A percentile compares a stretch with the other conserved stretches of the same genome.
Conservation (phyloP, 2,113 vertebrate species). For the Meleagris gallopavo region DNA sequence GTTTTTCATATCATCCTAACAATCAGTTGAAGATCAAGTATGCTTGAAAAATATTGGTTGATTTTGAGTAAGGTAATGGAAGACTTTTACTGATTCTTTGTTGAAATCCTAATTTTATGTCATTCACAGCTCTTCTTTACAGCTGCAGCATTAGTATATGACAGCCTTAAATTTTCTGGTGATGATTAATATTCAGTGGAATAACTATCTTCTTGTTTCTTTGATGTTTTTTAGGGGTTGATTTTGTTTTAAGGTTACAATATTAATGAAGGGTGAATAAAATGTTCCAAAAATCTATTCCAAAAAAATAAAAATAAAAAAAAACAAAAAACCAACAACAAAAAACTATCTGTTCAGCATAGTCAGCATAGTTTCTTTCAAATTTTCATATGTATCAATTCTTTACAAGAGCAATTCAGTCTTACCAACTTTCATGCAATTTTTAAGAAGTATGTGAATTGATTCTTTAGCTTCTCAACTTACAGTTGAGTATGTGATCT, state of each 20-base stretch:
- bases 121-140: conserved; percentile 3
- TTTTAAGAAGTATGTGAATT: conserved; percentile 24
- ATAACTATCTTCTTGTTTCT: neutral
- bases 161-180: conserved; percentile 12
- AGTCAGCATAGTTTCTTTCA: neutral
- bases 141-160: neutral
- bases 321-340: too few relatives aligned
- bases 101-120: neutral
- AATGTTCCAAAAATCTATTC: rapidly evolving
- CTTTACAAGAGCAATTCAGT: conserved; percentile 28
- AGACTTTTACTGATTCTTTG: neutral
- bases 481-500: conserved; percentile 48
- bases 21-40: neutral
- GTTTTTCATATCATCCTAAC: neutral
- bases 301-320: neutral
- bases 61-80: neutral
- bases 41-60: neutral
- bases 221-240: neutral
- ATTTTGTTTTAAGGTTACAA: neutral
- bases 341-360: neutral
- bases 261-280: neutral
- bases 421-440: conserved; percentile 15
- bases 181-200: neutral
- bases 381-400: neutral
- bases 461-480: conserved; percentile 37